These are phyloP conservation scores for Muntiacus reevesi DNA, from an alignment of 2,113 vertebrate species.

Conservation along the genomic window DNA sequence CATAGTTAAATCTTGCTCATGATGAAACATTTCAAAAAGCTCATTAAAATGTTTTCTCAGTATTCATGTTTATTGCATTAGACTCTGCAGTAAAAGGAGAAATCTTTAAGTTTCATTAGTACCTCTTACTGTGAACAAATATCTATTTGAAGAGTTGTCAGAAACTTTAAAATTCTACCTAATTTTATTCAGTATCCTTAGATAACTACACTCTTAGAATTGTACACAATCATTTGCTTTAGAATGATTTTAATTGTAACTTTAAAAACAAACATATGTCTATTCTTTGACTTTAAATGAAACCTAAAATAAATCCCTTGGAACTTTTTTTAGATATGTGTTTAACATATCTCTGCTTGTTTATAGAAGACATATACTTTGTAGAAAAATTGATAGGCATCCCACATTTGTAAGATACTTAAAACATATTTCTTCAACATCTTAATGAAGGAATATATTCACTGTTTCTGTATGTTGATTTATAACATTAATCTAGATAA, in stretches of 20 bases:
- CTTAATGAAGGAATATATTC: not conserved
- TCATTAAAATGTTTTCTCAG: not conserved
- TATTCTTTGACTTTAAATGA: slow-evolving; percentile 21
- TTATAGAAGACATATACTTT: not conserved
- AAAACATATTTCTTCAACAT: not conserved
- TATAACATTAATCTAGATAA: slow-evolving; percentile 6
- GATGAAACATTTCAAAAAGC: slow-evolving; percentile 25
- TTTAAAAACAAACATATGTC: not conserved
- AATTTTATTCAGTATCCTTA: slow-evolving; percentile 2
- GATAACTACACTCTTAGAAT: not conserved
- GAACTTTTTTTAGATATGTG: not conserved
- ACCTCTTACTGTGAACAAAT: not conserved
- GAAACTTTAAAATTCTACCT: slow-evolving; percentile 29
- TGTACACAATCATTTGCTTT: not conserved
- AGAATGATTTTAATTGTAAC: slow-evolving; percentile 22
- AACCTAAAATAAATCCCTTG: not conserved
- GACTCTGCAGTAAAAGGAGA: not conserved
- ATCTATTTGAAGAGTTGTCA: not conserved
- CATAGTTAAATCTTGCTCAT: not conserved
- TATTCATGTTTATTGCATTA: slow-evolving; percentile 18
- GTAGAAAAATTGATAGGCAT: not conserved
- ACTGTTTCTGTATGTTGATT: not conserved
- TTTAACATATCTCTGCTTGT: not conserved
- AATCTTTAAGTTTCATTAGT: not conserved
- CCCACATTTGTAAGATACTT: slow-evolving; percentile 14